Evolutionary conservation across 2,113 vertebrate genomes (phyloP), one percentile per base, ranked within the genome.

Genomic region (Isurus oxyrinchus): DNA sequence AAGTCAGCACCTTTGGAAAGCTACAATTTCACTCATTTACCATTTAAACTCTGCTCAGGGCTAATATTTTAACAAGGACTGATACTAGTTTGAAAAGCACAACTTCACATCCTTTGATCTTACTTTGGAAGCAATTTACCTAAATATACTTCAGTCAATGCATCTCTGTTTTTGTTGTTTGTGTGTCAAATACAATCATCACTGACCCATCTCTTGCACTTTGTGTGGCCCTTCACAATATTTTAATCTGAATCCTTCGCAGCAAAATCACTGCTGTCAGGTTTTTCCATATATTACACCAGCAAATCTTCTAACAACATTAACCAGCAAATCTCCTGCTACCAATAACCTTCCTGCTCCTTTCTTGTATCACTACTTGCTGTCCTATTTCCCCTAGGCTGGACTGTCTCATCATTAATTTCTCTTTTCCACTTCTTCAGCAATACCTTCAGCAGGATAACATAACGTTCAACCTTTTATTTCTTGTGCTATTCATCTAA

Each of bases 281-380:
- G 35, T 63, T 66, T 63, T 35, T 94, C 35, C 59, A 94, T 35
- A 94, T 66, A 94, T 63, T 94, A 94, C 59, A 40, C 57, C 31
- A 94, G 90, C 90, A 91, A 91, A 91, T 91, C 88, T 91, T 59
- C 55, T 59, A 91, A 91, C 88, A 61, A 40, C 90, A 94, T 94
- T 63, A 94, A n/a, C 35, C 90, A 63, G 35, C 35, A 94, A 94
- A 63, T 63, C n/a, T n/a, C 59, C 19, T 40, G 16, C 90, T 66
- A 40, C 90, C 59, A 94, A 66, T 94, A 63, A 94, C 59, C 90
- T 94, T 40, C 35, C 19, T 94, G n/a, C 59, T 61, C 90, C 59
- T 94, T 61, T 61, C 88, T 91, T 93, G 90, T 94, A 63, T 94
- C 35, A 8, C 59, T 63, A 35, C 31, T 63, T 94, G 31, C 59